phyloP scores from a whole-genome alignment of 1,140 invertebrate genomes.

The Melipona quadrifasciata region DNA sequence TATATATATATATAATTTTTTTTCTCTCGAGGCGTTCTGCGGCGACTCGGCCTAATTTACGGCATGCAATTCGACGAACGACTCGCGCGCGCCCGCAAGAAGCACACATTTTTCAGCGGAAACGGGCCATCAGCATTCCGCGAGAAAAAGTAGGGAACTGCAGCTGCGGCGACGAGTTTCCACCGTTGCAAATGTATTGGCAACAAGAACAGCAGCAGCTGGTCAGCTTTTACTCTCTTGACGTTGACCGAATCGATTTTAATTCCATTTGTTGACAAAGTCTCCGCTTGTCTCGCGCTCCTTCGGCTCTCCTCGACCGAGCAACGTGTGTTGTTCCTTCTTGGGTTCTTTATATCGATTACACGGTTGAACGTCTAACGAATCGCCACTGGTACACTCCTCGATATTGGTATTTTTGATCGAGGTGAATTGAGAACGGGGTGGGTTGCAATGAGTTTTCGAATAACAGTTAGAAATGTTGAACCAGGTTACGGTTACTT shows the following conservation, averaged over 20 bases:
- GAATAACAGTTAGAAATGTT: background rate
- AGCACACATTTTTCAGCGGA: conserved; percentile 69
- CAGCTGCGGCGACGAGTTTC: background rate
- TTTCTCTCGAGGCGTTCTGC: conserved; percentile 25
- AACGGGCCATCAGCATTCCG: conserved; percentile 64
- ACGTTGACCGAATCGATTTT: conserved; percentile 4
- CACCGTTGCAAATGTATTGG: conserved; percentile 7
- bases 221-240: background rate
- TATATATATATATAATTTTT: too few species aligned
- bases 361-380: background rate
- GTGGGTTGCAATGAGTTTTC: background rate
- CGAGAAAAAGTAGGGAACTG: conserved; percentile 48
- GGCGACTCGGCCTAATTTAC: conserved; percentile 60
- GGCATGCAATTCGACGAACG: conserved; percentile 61
- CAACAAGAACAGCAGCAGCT: background rate
- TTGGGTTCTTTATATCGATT: background rate
- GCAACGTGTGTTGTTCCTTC: background rate
- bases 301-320: background rate
- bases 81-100: conserved; percentile 46
- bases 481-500: too few species aligned
- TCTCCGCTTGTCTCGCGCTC: too few species aligned
- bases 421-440: background rate
- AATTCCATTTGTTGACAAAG: conserved; percentile 3
- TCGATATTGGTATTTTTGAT: background rate
- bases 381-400: background rate